Percentiles rank a stretch among this genome's conserved stretches.
These are phyloP conservation scores for Tragelaphus scriptus DNA, from an alignment of 2,113 vertebrate genomes.

Conservation along the genomic window DNA sequence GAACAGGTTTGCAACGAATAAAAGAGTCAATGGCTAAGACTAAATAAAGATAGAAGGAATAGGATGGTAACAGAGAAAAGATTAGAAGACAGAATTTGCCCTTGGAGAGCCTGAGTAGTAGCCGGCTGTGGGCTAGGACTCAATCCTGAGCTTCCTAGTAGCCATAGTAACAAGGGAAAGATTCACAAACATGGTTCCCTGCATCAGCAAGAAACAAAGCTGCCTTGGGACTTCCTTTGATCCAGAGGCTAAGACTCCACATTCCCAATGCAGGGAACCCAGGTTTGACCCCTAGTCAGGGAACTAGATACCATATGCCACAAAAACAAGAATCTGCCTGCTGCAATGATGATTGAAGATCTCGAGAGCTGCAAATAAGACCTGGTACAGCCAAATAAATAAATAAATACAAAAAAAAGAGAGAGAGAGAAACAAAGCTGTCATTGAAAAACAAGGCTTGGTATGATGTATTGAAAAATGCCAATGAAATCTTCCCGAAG, in stretches of 20 bases:
- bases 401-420: background rate
- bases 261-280: background rate
- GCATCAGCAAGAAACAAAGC: background rate
- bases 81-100: background rate
- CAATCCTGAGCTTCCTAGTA: background rate
- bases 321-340: background rate
- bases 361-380: background rate
- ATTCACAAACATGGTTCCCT: background rate
- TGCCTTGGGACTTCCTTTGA: background rate
- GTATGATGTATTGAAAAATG: background rate
- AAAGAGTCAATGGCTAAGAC: background rate
- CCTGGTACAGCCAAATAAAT: background rate
- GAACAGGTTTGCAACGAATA: background rate
- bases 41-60: background rate
- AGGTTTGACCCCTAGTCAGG: background rate
- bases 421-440: background rate
- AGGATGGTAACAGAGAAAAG: background rate
- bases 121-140: background rate
- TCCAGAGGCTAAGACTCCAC: background rate
- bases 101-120: background rate
- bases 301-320: background rate
- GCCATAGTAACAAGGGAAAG: background rate
- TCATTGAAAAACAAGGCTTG: background rate
- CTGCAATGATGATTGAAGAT: background rate
- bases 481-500: background rate